Conservation (phyloP, 1,140 invertebrate species). For the Penaeus indicus region DNA sequence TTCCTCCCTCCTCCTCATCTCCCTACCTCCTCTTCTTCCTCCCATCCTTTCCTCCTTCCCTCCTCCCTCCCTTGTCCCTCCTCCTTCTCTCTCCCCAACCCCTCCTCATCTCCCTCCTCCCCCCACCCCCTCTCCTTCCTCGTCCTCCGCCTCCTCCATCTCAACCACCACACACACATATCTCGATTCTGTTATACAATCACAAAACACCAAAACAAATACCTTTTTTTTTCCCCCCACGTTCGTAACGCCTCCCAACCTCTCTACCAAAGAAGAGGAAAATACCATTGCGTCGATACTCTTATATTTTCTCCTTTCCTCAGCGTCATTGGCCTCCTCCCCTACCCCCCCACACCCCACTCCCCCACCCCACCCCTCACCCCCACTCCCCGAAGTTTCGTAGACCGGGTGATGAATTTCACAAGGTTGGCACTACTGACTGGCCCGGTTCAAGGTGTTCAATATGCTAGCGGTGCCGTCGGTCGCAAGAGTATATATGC, state of each 20-base stretch:
- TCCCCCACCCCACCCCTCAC: background rate
- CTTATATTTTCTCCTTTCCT: background rate
- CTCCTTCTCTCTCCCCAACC: background rate
- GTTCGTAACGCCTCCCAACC: too few relatives aligned
- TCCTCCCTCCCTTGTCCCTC: too few relatives aligned
- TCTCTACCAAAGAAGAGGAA: too few relatives aligned
- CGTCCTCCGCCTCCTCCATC: too few relatives aligned
- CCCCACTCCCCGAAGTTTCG: slow-evolving; percentile 33
- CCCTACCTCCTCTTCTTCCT: too few relatives aligned
- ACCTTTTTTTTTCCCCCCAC: too few relatives aligned
- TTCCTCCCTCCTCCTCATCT: too few relatives aligned
- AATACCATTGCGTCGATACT: too few relatives aligned
- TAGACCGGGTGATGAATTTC: slow-evolving; percentile 55
- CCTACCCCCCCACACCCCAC: background rate
- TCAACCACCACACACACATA: too few relatives aligned
- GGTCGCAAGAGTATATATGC: slow-evolving; percentile 53
- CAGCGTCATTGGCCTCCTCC: background rate
- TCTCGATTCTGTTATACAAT: too few relatives aligned
- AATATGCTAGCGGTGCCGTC: slow-evolving; percentile 54
- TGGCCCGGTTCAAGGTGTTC: slow-evolving; percentile 54
- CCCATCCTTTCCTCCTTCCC: too few relatives aligned
- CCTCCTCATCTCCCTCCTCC: background rate
- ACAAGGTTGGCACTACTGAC: slow-evolving; percentile 56
- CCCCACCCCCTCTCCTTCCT: background rate
- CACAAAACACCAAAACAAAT: too few relatives aligned